Evolutionary conservation across 2,888 invertebrate genomes (phyloP), one percentile per base, ranked within the genome.

Genomic region (Caenorhabditis uteleia): DNA sequence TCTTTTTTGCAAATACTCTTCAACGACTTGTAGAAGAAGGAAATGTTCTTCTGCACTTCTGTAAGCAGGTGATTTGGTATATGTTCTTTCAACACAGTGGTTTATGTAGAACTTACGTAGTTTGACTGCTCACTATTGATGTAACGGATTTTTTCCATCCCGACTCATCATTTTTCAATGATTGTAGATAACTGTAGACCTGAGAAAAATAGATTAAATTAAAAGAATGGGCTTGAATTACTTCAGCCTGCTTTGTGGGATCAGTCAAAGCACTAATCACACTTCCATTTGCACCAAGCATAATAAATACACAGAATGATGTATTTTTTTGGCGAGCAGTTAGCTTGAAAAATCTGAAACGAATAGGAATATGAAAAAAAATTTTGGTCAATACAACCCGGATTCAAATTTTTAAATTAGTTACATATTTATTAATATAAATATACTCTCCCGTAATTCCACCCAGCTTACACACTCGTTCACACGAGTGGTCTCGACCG

Each of bases 11-110:
- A 85, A 65, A 60, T 77, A 85, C 56, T 83, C 74, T 60, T 85
- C 85, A 26, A 85, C 72, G 14, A 86, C 85, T 82, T 85, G 85
- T n/a, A 85, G 77, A 55, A 84, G 84, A 59, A 85, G 83, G 70
- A 85, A 86, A 57, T 83, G 79, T 29, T 84, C 82, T 70, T 85
- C 58, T n/a, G 55, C 14, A 21, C 40, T 21, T 29, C 56, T 64
- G 20, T 29, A 55, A 36, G 8, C n/a, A n/a, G n/a, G n/a, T n/a
- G n/a, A n/a, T n/a, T n/a, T n/a, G n/a, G n/a, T n/a, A n/a, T 39
- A 39, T 16, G 12, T 39, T 39, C 40, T 21, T 44, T 25, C 12
- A 14, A 26, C 27, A 14, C 21, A 44, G 14, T 20, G 14, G n/a
- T n/a, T n/a, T n/a, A n/a, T n/a, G n/a, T 48, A 26, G 8, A 64